Evolutionary conservation across 2,888 invertebrate genomes (phyloP), one percentile per base, ranked within the genome.

Genomic region (Acronicta leporina): DNA sequence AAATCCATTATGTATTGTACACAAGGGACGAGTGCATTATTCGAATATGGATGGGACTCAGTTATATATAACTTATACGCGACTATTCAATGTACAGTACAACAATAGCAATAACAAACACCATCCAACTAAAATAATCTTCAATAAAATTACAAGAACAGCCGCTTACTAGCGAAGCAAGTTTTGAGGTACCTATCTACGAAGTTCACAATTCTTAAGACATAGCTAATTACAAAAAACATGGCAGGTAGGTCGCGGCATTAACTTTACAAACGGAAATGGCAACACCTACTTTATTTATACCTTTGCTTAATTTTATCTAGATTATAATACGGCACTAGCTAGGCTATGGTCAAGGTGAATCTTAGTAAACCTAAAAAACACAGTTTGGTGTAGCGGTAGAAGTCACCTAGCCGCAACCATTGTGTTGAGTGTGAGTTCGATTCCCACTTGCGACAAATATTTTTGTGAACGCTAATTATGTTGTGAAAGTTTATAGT

Each of bases 1-100:
- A 75, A 75, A 82, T 85, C 76, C 68, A 84, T 87, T 79, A 86
- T 88, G 82, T 83, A 87, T 87, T 75, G 67, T 77, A 79, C 73
- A 72, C 83, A 79, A 70, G 72, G 66, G 80, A 79, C 78, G 81
- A 81, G 75, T 80, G 83, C 81, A 85, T 74, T 69, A 63, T 62
- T 80, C 71, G 77, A 80, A 82, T 79, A 79, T 64, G 54, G 67
- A 71, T 75, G 57, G 27, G 43, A 38, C 45, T 44, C 45, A 40
- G 27, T 62, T 11, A n/a, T 2, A 68, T 76, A 61, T 35, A 3
- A 20, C 20, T 77, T 75, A 64, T 75, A 68, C 70, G 66, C 56
- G 33, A 40, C 44, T 65, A 43, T 49, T 33, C n/a, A 51, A 49
- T 54, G 35, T 54, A n/a, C n/a, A n/a, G 10, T 57, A 25, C 41